Evolutionary conservation across 2,113 vertebrate species (phyloP), one percentile per base, ranked within the genome.

Genomic region (Salvelinus namaycush): DNA sequence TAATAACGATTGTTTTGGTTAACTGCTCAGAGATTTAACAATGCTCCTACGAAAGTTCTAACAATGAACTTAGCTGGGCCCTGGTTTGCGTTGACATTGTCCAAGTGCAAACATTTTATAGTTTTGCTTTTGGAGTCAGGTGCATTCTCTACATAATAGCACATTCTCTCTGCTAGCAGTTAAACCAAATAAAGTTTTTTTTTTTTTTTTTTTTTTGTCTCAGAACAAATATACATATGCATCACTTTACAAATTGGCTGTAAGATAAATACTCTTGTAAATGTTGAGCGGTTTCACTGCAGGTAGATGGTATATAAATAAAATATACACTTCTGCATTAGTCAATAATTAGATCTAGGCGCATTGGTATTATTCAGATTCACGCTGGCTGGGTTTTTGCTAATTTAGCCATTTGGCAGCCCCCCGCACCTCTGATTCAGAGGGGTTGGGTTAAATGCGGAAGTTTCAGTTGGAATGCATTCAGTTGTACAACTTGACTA

Each of bases 161-260:
- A 54, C 22, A 34, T 72, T 72, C 16, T 34, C 24, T 9, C 34
- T 39, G 34, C 34, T 39, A 44, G 44, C 7, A 8, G 29, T 3
- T 1, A 24, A 24, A 24, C 1, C n/a, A n/a, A n/a, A n/a, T n/a
- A n/a, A n/a, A n/a, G n/a, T n/a, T n/a, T n/a, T n/a, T n/a, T n/a
- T n/a, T n/a, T n/a, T n/a, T n/a, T n/a, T n/a, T n/a, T n/a, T n/a
- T n/a, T n/a, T n/a, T n/a, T 34, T 60, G 78, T 72, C 69, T 62
- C 44, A 59, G 5, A 70, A 5, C 22, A 76, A 70, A 65, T 49
- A 24, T 79, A n/a, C 44, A 44, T 70, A 62, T 73, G 59, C 54
- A 79, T 49, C 59, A 76, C 70, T 68, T 68, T 51, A 70, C 34
- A 68, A 57, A 51, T 68, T 39, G 51, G n/a, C 34, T 3, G 44